These are phyloP conservation scores for Pangasius larnaudii DNA, from an alignment of 2,797 vertebrate species.

Conservation along the genomic window DNA sequence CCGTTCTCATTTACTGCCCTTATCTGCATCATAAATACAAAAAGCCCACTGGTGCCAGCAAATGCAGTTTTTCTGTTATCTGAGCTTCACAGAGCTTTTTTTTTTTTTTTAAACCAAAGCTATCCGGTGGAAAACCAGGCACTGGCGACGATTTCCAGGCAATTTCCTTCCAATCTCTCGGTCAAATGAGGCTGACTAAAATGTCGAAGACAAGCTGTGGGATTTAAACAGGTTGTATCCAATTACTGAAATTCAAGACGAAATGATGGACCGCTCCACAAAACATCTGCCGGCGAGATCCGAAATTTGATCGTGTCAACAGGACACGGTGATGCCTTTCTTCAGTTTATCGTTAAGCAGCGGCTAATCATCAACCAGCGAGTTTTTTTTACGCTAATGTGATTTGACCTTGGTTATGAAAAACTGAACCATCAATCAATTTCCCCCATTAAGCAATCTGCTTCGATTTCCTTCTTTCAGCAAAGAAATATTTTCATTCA, in stretches of 20 bases:
- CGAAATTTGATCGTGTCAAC: background rate
- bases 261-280: background rate
- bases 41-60: background rate
- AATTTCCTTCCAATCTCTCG: background rate
- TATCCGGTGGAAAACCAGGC: background rate
- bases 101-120: background rate
- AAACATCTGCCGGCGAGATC: constrained; percentile 5
- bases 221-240: constrained; percentile 12
- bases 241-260: constrained; percentile 13
- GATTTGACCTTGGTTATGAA: constrained; percentile 64
- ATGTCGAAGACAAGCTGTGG: background rate
- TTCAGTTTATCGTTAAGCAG: background rate
- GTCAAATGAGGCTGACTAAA: background rate
- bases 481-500: background rate
- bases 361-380: background rate
- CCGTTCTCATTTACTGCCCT: constrained; percentile 4
- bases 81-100: constrained; percentile 22
- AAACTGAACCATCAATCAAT: background rate
- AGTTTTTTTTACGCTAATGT: constrained; percentile 65
- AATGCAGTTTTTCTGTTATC: constrained; percentile 32
- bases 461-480: background rate
- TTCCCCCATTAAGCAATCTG: background rate
- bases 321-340: background rate
- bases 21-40: background rate
- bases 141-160: background rate